Evolutionary conservation across 2,113 vertebrate genomes (phyloP).

Genomic region (Hyperopisus bebe): DNA sequence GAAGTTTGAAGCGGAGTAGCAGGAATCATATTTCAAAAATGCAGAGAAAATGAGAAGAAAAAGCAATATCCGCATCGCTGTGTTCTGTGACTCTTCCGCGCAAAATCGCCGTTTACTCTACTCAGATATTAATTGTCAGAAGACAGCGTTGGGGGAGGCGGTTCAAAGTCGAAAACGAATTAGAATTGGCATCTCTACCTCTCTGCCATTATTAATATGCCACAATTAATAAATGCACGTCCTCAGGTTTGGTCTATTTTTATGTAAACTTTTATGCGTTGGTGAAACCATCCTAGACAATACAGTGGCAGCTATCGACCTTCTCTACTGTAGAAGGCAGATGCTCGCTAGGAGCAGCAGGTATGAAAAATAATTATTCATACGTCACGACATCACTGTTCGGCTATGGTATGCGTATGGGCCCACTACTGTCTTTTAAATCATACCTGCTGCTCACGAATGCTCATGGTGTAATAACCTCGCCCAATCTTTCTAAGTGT

Average conservation of each 20-base stretch:
- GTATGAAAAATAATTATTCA: constrained; percentile 2
- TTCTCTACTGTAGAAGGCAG: background rate
- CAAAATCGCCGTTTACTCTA: background rate
- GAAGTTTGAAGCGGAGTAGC: constrained; percentile 17
- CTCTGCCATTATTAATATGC: background rate
- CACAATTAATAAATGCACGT: background rate
- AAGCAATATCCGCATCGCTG: constrained; percentile 29
- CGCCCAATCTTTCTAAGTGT: background rate
- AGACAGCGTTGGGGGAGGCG: background rate
- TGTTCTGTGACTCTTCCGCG: background rate
- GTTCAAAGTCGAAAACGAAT: background rate
- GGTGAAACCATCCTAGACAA: background rate
- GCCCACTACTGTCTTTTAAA: background rate
- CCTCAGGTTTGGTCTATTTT: background rate
- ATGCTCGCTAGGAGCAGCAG: background rate
- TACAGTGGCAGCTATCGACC: background rate
- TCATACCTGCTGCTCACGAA: background rate
- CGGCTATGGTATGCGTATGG: background rate
- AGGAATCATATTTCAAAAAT: constrained; percentile 12
- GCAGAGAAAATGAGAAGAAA: background rate
- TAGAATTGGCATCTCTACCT: background rate
- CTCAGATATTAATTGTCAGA: background rate
- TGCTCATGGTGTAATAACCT: background rate
- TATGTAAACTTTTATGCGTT: background rate
- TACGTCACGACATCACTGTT: background rate